Evolutionary conservation across 2,113 vertebrate genomes (phyloP).

Genomic region (Sapayoa aenigma): DNA sequence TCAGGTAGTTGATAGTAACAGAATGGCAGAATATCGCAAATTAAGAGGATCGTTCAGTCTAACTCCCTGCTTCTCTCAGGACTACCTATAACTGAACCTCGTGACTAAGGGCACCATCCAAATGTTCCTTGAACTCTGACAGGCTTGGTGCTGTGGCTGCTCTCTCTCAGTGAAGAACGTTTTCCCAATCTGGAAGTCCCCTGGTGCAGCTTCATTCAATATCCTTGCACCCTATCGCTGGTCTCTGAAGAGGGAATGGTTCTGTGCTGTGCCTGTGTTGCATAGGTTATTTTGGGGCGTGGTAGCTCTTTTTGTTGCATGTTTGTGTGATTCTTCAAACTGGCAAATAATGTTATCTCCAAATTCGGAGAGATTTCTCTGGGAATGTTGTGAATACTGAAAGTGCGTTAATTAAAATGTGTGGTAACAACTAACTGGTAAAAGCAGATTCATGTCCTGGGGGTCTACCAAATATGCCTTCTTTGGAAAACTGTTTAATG

Average conservation of each 20-base stretch:
- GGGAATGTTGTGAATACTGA: neutral
- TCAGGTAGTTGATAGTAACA: neutral
- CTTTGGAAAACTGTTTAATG: neutral
- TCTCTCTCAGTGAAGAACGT: neutral
- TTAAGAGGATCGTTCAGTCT: neutral
- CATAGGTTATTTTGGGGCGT: neutral
- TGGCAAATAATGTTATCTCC: neutral
- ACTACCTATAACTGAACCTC: neutral
- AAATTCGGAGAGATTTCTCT: neutral
- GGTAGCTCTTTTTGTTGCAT: neutral
- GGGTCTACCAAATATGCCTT: neutral
- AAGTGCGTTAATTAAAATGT: neutral
- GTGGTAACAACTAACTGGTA: neutral
- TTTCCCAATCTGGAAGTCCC: neutral
- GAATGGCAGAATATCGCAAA: neutral
- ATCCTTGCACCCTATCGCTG: neutral
- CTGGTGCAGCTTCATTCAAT: neutral
- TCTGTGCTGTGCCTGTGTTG: neutral
- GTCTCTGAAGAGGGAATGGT: neutral
- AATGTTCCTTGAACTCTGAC: neutral
- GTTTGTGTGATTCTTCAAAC: neutral
- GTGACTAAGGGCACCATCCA: neutral
- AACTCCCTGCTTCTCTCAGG: neutral
- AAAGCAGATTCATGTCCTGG: neutral
- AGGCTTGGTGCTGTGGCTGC: neutral